These are phyloP conservation scores for Muscicapa comitata DNA, from an alignment of 2,797 vertebrate genomes.

Conservation along the genomic window DNA sequence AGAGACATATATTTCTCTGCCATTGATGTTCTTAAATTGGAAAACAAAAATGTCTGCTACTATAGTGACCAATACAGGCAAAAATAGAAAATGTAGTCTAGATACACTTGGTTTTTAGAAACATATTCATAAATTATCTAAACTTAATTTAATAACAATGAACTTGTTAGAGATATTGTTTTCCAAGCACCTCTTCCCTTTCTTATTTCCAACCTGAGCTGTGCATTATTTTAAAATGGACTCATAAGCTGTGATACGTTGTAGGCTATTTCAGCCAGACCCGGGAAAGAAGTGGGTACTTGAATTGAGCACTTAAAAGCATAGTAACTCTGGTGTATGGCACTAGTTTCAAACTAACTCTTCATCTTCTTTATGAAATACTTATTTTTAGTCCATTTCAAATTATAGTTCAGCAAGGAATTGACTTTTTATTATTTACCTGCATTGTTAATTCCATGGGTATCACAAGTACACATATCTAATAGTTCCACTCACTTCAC, in stretches of 20 bases:
- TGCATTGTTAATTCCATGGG: neutral
- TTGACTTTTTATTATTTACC: neutral
- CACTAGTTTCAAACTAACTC: neutral
- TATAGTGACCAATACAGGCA: neutral
- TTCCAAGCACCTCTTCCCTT: neutral
- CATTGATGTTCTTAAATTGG: neutral
- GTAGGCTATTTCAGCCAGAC: neutral
- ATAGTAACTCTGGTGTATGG: neutral
- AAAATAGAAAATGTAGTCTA: neutral
- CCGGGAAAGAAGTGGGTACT: neutral
- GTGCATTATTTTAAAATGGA: neutral
- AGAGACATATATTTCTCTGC: neutral
- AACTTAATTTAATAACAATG: neutral
- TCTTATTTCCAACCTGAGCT: neutral
- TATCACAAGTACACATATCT: neutral
- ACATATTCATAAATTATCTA: neutral
- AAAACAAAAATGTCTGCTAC: neutral
- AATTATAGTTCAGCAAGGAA: neutral
- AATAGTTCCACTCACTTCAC: neutral
- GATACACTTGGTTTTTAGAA: neutral
- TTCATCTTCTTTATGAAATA: neutral
- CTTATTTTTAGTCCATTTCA: neutral
- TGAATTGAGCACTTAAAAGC: neutral
- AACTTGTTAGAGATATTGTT: neutral
- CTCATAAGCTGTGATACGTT: neutral